A percentile compares a stretch with the other conserved stretches of the same genome.
These are phyloP conservation scores for Gephyroberyx darwinii DNA, from an alignment of 2,797 vertebrate genomes.

Conservation along the genomic window DNA sequence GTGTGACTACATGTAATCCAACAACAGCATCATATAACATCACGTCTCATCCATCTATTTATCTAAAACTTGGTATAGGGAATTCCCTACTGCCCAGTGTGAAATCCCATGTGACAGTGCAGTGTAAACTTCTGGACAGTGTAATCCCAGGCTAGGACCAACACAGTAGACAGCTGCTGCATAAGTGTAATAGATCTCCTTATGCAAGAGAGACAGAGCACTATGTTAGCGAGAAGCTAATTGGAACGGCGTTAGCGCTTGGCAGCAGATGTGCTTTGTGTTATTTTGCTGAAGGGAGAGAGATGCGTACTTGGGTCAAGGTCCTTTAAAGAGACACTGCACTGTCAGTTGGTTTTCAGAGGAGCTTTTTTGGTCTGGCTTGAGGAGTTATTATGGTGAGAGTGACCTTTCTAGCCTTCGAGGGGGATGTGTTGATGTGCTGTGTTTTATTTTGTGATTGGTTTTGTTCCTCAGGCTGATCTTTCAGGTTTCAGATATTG, in stretches of 20 bases:
- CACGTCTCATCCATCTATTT: conserved; percentile 10
- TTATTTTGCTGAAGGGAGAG: conserved; percentile 21
- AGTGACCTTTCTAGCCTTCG: not conserved
- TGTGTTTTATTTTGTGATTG: not conserved
- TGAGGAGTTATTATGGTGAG: not conserved
- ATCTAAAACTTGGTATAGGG: not conserved
- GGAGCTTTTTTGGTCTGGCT: not conserved
- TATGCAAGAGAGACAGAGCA: conserved; percentile 40
- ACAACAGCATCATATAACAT: conserved; percentile 11
- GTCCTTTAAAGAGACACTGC: conserved; percentile 12
- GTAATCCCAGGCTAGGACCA: conserved; percentile 34
- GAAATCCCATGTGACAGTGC: conserved; percentile 39
- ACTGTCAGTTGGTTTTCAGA: not conserved
- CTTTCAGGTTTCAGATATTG: not conserved
- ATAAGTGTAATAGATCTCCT: conserved; percentile 48
- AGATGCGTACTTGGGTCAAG: not conserved
- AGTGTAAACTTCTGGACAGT: conserved; percentile 53
- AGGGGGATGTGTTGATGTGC: not conserved
- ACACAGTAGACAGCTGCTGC: conserved; percentile 48
- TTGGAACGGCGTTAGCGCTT: conserved; percentile 26
- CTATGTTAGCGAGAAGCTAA: conserved; percentile 33
- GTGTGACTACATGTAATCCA: not conserved
- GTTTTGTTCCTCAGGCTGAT: not conserved
- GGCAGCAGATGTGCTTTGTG: conserved; percentile 22
- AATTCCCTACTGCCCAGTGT: not conserved